Percentiles rank a stretch among this genome's conserved stretches.
These are phyloP conservation scores for Trissonchulus sp. DNA, from an alignment of 2,888 invertebrate species.

Conservation along the genomic window DNA sequence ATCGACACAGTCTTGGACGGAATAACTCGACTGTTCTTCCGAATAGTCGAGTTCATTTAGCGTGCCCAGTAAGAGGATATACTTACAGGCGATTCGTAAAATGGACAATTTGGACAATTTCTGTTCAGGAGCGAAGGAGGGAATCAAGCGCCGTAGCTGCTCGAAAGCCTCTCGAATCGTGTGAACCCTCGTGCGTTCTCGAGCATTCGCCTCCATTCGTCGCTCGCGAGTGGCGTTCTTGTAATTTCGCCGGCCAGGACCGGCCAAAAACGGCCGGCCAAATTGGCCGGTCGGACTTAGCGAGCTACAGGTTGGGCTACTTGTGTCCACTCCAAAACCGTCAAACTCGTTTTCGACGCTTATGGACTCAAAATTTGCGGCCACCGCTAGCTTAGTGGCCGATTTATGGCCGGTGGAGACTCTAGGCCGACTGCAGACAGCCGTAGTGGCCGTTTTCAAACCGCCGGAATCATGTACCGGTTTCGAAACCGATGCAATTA, in stretches of 20 bases:
- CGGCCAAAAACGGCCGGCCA: no score
- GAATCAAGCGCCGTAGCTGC: constrained; percentile 72
- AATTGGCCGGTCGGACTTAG: no score
- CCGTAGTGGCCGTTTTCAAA: no score
- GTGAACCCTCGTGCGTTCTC: constrained; percentile 84
- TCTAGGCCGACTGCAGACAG: no score
- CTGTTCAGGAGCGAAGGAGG: constrained; percentile 84
- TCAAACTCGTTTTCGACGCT: no score
- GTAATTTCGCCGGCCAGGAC: constrained; percentile 83
- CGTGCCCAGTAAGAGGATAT: constrained; percentile 76
- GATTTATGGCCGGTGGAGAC: no score
- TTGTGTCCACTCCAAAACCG: no score
- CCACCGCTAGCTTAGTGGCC: no score
- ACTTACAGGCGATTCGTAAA: constrained; percentile 82
- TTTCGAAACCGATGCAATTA: no score
- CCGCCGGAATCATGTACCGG: no score
- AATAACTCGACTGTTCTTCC: constrained; percentile 61
- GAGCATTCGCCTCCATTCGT: constrained; percentile 85
- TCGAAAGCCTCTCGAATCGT: constrained; percentile 94
- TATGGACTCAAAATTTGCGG: no score
- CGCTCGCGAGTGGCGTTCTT: constrained; percentile 90
- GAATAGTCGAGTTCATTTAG: constrained; percentile 67
- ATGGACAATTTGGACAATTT: constrained; percentile 88
- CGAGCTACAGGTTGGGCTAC: no score
- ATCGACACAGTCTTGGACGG: constrained; percentile 71